phyloP scores from a whole-genome alignment of 2,888 invertebrate species.

The Fragum fragum region DNA sequence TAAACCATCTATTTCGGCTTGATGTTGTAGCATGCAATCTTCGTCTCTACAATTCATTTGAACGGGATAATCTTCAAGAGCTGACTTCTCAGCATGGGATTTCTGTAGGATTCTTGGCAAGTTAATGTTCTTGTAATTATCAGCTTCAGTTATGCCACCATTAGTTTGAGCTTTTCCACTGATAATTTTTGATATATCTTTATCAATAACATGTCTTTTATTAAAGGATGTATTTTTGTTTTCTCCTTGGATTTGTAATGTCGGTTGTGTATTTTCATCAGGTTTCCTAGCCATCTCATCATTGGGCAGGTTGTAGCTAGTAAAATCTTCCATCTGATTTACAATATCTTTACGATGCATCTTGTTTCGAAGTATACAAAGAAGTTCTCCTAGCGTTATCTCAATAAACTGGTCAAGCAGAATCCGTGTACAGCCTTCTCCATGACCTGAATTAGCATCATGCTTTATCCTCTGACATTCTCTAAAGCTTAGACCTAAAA shows the following conservation, averaged over 20 bases:
- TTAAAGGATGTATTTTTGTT: not conserved
- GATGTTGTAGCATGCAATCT: not conserved
- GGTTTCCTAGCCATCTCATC: not conserved
- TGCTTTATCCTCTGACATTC: conserved; percentile 11
- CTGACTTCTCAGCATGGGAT: not conserved
- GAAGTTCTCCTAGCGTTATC: conserved; percentile 32
- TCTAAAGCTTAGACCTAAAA: not conserved
- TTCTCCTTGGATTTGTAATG: not conserved
- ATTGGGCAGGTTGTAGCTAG: conserved; percentile 33
- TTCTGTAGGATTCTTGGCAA: not conserved
- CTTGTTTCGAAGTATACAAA: conserved; percentile 20
- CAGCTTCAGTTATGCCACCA: not conserved
- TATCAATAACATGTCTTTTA: not conserved
- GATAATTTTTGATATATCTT: not conserved
- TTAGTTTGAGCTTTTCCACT: not conserved
- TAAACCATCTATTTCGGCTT: not conserved
- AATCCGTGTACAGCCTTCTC: not conserved
- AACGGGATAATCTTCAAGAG: too few species aligned
- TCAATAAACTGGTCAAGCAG: conserved; percentile 3
- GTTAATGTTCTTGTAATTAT: not conserved
- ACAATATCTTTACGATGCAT: conserved; percentile 43
- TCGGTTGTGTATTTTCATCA: not conserved
- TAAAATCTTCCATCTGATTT: conserved; percentile 27
- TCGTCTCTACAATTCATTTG: not conserved
- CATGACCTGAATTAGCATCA: not conserved